Base-by-base conservation (phyloP, 2,888 invertebrate species). In the Xestia c-nigrum region DNA sequence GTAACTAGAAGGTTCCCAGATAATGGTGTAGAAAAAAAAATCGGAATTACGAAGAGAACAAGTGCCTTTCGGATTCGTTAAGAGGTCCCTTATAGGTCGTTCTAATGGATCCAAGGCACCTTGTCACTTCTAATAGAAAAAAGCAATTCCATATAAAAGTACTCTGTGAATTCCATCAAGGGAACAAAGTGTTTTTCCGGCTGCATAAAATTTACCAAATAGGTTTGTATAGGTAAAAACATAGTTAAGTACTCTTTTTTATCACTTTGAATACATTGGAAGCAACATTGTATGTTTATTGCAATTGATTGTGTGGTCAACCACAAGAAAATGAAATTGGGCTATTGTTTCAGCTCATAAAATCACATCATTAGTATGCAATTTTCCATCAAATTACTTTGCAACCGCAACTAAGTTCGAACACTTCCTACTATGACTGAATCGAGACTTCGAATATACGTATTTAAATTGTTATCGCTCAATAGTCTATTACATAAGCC, bases 391-490 rank as follows among this genome's bases (percentile, higher is more conserved):
- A 52, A 64, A 83, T 86, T 70, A 64, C 50, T 59, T 50, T 14
- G 31, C 43, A 59, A 80, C 76, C 78, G 43, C 73, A 97, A 78
- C 69, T 50, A 19, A 65, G n/a, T 80, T 70, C 5, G 6, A 43
- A 70, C 31, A 80, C 38, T 72, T 72, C 52, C 68, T 69, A 66
- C 19, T n/a, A 40, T 52, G 64, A 46, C 59, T 72, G 6, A 46
- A 69, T 79, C 57, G 4, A 31, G 21, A 67, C 24, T 81, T 71
- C 72, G 46, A 43, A 14, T 57, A 43, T 38, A 50, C 19, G 38
- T 76, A 64, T 19, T 10, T 38, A 59, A 19, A 43, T 68, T 81
- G 50, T 46, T 61, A 72, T 61, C n/a, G 43, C 14, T 55, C 40
- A 46, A 70, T 16, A 52, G 38, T 31, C 16, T 69, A 50, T 73